phyloP scores from a whole-genome alignment of 1,140 invertebrate species.

The Cherax destructor region DNA sequence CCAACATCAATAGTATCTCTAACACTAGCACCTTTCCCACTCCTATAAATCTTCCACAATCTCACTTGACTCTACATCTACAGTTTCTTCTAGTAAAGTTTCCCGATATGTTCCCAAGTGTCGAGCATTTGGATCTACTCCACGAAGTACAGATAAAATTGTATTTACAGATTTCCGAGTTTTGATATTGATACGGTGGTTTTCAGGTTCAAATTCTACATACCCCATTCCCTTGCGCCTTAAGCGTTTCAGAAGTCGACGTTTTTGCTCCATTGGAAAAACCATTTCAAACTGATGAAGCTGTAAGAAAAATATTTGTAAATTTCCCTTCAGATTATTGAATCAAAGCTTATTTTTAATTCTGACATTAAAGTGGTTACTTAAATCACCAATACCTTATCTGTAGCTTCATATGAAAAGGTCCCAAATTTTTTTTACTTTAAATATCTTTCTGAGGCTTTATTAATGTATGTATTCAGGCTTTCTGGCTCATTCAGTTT shows the following conservation, averaged over 20 bases:
- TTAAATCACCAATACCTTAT: too few relatives aligned
- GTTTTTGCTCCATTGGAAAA: conserved; percentile 51
- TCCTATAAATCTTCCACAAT: conserved; percentile 43
- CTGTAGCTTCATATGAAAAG: too few relatives aligned
- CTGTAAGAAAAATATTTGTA: conserved; percentile 27
- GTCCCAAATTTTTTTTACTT: too few relatives aligned
- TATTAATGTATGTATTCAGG: too few relatives aligned
- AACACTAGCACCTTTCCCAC: conserved; percentile 45
- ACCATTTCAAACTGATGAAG: conserved; percentile 65
- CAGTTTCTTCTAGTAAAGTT: conserved; percentile 24
- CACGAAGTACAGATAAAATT: conserved; percentile 53
- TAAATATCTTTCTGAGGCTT: too few relatives aligned
- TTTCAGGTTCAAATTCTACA: conserved; percentile 66
- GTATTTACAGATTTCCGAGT: conserved; percentile 58
- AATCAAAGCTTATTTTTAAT: too few relatives aligned
- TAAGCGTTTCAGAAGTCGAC: conserved; percentile 57
- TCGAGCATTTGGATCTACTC: conserved; percentile 55
- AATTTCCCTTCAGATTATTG: too few relatives aligned
- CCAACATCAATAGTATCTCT: neutral
- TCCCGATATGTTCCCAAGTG: conserved; percentile 38
- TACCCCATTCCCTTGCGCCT: conserved; percentile 48
- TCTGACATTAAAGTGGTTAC: too few relatives aligned
- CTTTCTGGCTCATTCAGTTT: too few relatives aligned
- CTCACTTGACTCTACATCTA: conserved; percentile 26
- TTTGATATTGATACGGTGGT: conserved; percentile 61